A percentile compares a stretch with the other conserved stretches of the same genome.
These are phyloP conservation scores for Heliconius hortense DNA, from an alignment of 2,888 invertebrate species.

Conservation along the genomic window DNA sequence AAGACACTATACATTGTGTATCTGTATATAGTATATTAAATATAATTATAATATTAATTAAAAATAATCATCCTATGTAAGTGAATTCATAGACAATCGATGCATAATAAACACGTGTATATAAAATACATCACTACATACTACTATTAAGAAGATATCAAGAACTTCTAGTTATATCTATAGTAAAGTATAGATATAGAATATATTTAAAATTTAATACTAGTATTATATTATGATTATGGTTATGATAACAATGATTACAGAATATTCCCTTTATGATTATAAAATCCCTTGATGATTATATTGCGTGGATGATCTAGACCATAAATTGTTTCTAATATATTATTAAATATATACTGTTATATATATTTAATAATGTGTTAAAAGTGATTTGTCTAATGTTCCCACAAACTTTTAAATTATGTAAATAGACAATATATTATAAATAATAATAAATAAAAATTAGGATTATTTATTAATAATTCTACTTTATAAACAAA, in stretches of 20 bases:
- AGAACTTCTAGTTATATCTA: conserved; percentile 1
- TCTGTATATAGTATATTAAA: not conserved
- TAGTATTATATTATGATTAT: not conserved
- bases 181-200: not conserved
- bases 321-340: not conserved
- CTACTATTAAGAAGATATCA: not conserved
- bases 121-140: conserved; percentile 7
- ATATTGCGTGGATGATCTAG: conserved; percentile 14
- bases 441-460: not conserved
- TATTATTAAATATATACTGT: not conserved
- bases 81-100: not conserved
- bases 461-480: not conserved
- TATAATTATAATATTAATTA: not conserved
- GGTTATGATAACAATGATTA: not conserved
- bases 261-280: not conserved
- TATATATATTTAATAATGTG: not conserved
- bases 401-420: not conserved
- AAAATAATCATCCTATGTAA: not conserved
- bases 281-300: conserved; percentile 4
- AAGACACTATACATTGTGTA: conserved; percentile 9
- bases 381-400: not conserved
- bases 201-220: not conserved
- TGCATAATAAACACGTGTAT: conserved; percentile 3
- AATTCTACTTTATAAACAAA: not conserved
- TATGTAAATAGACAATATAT: not conserved